These are phyloP conservation scores for Hybos culiciformis DNA, from an alignment of 2,888 invertebrate species.

Conservation along the genomic window DNA sequence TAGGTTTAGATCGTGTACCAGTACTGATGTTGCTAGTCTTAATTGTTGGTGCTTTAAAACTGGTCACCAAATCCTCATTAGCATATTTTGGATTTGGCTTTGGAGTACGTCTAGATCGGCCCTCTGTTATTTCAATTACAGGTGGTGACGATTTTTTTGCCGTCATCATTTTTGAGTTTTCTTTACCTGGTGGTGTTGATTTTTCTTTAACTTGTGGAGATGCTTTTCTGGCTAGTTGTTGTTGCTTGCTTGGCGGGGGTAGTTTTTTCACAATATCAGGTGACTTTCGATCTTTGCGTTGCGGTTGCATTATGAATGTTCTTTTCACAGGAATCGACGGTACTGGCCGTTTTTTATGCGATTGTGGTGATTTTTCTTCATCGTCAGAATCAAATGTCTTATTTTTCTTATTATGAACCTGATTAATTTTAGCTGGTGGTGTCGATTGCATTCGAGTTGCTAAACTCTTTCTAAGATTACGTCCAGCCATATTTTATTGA, in stretches of 20 bases:
- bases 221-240: background rate
- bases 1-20: conserved; percentile 11
- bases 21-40: conserved; percentile 17
- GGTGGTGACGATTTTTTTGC: background rate
- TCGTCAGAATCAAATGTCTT: conserved; percentile 17
- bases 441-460: too few relatives aligned
- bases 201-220: background rate
- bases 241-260: background rate
- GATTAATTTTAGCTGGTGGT: too few relatives aligned
- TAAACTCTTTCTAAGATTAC: too few relatives aligned
- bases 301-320: background rate
- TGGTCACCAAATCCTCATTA: conserved; percentile 31
- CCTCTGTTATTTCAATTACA: conserved; percentile 20
- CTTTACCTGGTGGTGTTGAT: background rate
- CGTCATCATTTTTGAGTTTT: too few relatives aligned
- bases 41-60: conserved; percentile 20
- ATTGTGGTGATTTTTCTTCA: conserved; percentile 6
- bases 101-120: conserved; percentile 31
- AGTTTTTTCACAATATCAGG: background rate
- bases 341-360: too few relatives aligned
- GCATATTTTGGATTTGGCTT: conserved; percentile 35
- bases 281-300: background rate
- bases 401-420: too few relatives aligned
- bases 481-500: too few relatives aligned
- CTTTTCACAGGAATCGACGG: too few relatives aligned